Evolutionary conservation across 2,888 invertebrate species (phyloP), one percentile per base, ranked within the genome.

Genomic region (Lasioglossum malachurum): DNA sequence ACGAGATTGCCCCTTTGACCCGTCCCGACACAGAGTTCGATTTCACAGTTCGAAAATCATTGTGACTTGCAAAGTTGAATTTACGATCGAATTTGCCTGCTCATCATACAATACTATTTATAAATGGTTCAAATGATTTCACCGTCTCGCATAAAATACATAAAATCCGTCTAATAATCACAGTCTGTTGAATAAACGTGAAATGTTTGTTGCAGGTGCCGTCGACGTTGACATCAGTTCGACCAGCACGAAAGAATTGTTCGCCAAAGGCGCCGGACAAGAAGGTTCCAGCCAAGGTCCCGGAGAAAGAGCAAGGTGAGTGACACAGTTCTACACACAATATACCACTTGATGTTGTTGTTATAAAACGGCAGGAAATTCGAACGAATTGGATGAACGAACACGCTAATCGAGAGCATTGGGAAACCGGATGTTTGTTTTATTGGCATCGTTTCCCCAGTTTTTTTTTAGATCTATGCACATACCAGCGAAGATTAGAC

Each of bases 191-290:
- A 35, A 31, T 27, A 14, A 19, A 31, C 5, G 64, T 16, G 0
- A 27, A 31, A 31, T 16, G 8, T 23, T 78, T 60, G 69, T 64
- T 64, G 77, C 90, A 96, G 96, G 96, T 96, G 71, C 96, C 96
- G 73, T 96, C 96, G 79, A 96, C 96, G 46, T 95, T 96, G 88
- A 95, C 96, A 3, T 57, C 57, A 92, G 96, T 96, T 87, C 96
- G 96, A 94, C 96, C 97, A 85, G 95, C 96, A 86, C 96, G 96
- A 92, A 97, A 97, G 95, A 97, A 96, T 93, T 96, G 96, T 94
- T 97, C 97, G 89, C 97, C 97, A 78, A 97, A 97, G 95, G 96
- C 96, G 78, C 93, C 95, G 35, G 96, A 96, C 27, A 96, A 96
- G 90, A 96, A 95, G 83, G 90, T 78, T 23, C 90, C 94, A 23